Evolutionary conservation across 2,113 vertebrate species (phyloP), one percentile per base, ranked within the genome.

Genomic region (Stegastes partitus): DNA sequence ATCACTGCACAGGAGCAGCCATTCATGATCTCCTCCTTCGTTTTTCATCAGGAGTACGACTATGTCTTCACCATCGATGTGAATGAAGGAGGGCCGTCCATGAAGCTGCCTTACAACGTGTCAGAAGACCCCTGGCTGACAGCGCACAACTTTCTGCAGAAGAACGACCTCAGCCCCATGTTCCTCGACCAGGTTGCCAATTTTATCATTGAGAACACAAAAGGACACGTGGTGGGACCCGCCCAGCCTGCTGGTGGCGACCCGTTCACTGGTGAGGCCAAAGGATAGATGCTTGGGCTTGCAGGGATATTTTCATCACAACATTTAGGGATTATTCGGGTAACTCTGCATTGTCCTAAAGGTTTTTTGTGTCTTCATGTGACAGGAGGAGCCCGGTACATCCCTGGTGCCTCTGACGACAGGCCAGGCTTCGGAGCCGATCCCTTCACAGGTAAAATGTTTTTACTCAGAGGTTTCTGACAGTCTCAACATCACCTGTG

Each of bases 121-220:
- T 88, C 90, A 11, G 98, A 99, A 7, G 98, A 99, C 91, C 98
- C 98, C 67, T 99, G 98, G 98, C 90, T 98, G 87, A 94, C 95
- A 6, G 98, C 98, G 1, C 97, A 99, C 88, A 98, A 98, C 93
- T 99, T 99, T 83, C 89, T 99, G 53, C 95, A 98, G 91, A 98
- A 95, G 91, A 98, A 99, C 82, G 96, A 99, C 89, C 92, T 99
- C 56, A 98, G 96, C 89, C 95, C 97, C 34, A 96, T 97, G 96
- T 99, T 99, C 92, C 92, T 99, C 63, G 98, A 99, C 95, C 98
- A 99, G 79, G 98, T 99, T 72, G 98, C 98, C 80, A 97, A 99
- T 79, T 99, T 99, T 89, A 99, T 99, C 82, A 97, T 98, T 19
- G 96, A 99, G 82, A 99, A 99, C 87, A 98, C 98, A 34, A 97